phyloP scores from a whole-genome alignment of 2,113 vertebrate species.

The Zapornia atra region DNA sequence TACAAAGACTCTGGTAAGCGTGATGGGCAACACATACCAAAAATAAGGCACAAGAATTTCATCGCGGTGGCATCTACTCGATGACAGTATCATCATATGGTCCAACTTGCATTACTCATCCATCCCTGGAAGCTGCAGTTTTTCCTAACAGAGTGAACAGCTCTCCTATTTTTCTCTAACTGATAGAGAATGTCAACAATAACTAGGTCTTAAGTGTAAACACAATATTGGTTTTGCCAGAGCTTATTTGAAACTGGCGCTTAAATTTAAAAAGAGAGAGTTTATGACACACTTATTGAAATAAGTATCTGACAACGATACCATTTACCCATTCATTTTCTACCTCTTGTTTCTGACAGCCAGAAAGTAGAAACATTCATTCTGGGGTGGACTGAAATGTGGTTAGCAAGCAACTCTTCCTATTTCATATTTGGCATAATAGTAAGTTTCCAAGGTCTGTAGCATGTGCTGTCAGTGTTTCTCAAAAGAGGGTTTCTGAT shows the following conservation, averaged over 20 bases:
- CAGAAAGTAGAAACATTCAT: neutral
- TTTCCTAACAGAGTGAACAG: neutral
- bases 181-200: neutral
- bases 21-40: neutral
- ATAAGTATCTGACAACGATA: neutral
- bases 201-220: constrained; percentile 50
- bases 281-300: neutral
- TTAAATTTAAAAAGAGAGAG: constrained; percentile 14
- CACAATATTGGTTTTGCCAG: neutral
- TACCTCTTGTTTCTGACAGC: neutral
- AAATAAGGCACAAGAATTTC: neutral
- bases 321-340: neutral
- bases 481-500: constrained; percentile 9
- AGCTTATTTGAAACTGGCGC: neutral
- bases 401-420: neutral
- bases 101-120: neutral
- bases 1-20: neutral
- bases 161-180: neutral
- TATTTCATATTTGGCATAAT: neutral
- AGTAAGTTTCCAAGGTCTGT: neutral
- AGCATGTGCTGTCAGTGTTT: neutral
- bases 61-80: neutral
- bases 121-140: neutral
- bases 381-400: neutral
- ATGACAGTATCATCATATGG: neutral